phyloP scores from a whole-genome alignment of 1,140 invertebrate species.

The Philotrypesis tridentata region DNA sequence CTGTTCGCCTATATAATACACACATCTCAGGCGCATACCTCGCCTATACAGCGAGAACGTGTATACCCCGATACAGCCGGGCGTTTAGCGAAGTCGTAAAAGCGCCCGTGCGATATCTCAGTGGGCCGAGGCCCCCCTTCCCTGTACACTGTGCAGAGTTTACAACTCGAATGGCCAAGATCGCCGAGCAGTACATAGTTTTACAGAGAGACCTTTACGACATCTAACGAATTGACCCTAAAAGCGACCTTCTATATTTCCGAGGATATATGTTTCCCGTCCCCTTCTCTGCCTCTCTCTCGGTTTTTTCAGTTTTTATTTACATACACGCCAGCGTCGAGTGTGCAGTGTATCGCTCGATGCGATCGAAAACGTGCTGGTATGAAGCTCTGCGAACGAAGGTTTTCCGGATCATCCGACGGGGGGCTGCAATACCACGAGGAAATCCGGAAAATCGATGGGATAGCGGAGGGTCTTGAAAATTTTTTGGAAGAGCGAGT shows the following conservation, averaged over 20 bases:
- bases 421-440: too few species aligned
- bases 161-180: background rate
- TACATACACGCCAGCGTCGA: too few species aligned
- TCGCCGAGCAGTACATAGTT: background rate
- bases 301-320: too few species aligned
- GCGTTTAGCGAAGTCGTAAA: constrained; percentile 16
- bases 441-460: too few species aligned
- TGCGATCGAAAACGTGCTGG: too few species aligned
- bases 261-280: background rate
- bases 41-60: background rate
- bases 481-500: too few species aligned
- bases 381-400: too few species aligned
- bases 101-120: constrained; percentile 15
- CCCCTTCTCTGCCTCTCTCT: too few species aligned
- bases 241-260: background rate
- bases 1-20: background rate
- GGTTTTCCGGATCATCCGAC: too few species aligned
- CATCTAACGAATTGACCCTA: background rate
- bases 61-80: background rate
- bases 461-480: too few species aligned
- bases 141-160: too few species aligned
- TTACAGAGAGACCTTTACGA: background rate
- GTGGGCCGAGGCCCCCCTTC: background rate
- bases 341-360: too few species aligned
- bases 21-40: background rate